These are phyloP conservation scores for Sycophila sp. DNA, from an alignment of 1,140 invertebrate genomes.

Conservation along the genomic window DNA sequence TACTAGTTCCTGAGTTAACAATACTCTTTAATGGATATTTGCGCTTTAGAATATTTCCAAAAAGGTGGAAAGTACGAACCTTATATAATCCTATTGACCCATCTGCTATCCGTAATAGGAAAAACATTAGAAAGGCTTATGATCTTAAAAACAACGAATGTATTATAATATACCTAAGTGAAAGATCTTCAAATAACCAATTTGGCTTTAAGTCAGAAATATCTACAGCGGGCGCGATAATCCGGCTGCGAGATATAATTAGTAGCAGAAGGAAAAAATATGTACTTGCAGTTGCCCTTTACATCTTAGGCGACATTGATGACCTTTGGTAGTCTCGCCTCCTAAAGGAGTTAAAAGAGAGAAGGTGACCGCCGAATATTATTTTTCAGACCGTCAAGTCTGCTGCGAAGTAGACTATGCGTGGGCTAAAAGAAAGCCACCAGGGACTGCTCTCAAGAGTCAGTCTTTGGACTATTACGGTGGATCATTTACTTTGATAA, in stretches of 20 bases:
- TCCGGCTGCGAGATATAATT: too few species aligned
- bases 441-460: constrained; percentile 56
- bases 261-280: too few species aligned
- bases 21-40: constrained; percentile 32
- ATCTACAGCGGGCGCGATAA: too few species aligned
- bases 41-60: constrained; percentile 42
- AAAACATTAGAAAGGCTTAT: too few species aligned
- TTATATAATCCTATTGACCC: constrained; percentile 49
- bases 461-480: constrained; percentile 53
- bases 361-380: constrained; percentile 14
- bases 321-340: constrained; percentile 44
- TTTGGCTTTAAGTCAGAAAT: too few species aligned
- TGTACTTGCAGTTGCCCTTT: too few species aligned
- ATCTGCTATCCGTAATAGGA: too few species aligned
- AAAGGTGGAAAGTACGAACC: constrained; percentile 47
- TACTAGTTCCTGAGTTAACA: neutral
- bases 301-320: too few species aligned
- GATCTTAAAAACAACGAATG: too few species aligned
- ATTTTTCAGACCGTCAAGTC: neutral
- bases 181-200: too few species aligned
- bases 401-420: constrained; percentile 11
- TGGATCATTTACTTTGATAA: constrained; percentile 64
- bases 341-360: constrained; percentile 13
- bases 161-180: too few species aligned
- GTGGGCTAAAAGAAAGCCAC: constrained; percentile 43